Conservation (phyloP, 2,113 vertebrate genomes). For the Phycodurus eques region DNA sequence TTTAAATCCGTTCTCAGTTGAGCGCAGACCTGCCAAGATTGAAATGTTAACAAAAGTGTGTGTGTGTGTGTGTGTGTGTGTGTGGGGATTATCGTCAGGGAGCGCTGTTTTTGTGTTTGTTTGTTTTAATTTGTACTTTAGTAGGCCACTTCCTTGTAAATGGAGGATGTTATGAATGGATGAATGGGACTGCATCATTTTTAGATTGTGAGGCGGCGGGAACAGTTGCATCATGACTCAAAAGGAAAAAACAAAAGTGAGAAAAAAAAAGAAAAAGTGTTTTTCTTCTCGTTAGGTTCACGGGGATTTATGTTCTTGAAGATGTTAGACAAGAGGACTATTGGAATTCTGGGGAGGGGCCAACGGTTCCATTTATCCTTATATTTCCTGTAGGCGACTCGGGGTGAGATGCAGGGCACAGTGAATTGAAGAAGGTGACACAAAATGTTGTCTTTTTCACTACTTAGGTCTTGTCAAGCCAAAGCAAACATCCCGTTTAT, state of each 20-base stretch:
- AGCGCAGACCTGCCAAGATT: background rate
- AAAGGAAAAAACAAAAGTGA: background rate
- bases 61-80: too few species aligned
- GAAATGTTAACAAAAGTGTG: background rate
- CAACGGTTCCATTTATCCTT: background rate
- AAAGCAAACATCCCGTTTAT: constrained; percentile 2
- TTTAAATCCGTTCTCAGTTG: too few species aligned
- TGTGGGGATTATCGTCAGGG: background rate
- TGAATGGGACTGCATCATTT: background rate
- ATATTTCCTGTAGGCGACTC: too few species aligned
- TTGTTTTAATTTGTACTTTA: background rate
- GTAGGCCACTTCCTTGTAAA: background rate
- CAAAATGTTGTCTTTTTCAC: constrained; percentile 3
- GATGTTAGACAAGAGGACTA: background rate
- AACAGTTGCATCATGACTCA: background rate
- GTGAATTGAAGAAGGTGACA: background rate
- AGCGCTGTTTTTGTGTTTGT: background rate
- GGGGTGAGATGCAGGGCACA: too few species aligned
- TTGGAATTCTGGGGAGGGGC: background rate
- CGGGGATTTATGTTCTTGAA: background rate
- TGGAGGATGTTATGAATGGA: background rate
- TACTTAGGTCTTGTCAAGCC: background rate
- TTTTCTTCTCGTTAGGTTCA: background rate
- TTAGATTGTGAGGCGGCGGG: background rate
- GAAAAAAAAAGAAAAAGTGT: background rate